Conservation (phyloP, 2,113 vertebrate genomes). For the Sander lucioperca region DNA sequence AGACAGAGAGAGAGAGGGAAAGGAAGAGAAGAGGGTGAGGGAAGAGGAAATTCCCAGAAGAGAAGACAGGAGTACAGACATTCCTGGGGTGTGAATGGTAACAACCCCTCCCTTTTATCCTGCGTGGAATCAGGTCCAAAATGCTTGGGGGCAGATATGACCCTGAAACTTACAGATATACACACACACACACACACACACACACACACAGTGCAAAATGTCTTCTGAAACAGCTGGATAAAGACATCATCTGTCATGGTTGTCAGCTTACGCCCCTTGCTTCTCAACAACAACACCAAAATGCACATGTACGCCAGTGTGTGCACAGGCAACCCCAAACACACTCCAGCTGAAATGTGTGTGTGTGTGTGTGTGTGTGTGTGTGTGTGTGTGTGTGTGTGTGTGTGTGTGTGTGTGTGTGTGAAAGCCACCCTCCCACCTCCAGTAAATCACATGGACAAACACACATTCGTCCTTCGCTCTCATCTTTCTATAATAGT, state of each 20-base stretch:
- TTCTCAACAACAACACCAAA: constrained; percentile 52
- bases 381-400: neutral
- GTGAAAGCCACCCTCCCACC: constrained; percentile 50
- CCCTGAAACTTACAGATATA: constrained; percentile 62
- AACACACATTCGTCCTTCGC: constrained; percentile 65
- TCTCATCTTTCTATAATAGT: constrained; percentile 70
- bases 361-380: constrained; percentile 6
- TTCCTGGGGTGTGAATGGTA: constrained; percentile 81
- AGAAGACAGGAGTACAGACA: constrained; percentile 76
- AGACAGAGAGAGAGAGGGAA: neutral
- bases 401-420: neutral
- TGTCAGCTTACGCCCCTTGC: constrained; percentile 69
- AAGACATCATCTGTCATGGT: constrained; percentile 84
- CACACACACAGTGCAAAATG: constrained; percentile 39
- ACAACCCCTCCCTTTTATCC: constrained; percentile 68
- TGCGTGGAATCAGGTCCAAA: constrained; percentile 75
- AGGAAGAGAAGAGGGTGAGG: constrained; percentile 32
- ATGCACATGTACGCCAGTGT: constrained; percentile 26
- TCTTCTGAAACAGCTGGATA: constrained; percentile 78
- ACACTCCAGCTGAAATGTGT: constrained; percentile 1
- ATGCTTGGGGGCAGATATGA: constrained; percentile 76
- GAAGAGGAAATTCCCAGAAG: constrained; percentile 81
- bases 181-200: neutral
- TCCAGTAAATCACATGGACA: constrained; percentile 70
- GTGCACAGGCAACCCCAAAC: constrained; percentile 15